phyloP scores from a whole-genome alignment of 1,140 invertebrate species.

The Drosophila burlai region DNA sequence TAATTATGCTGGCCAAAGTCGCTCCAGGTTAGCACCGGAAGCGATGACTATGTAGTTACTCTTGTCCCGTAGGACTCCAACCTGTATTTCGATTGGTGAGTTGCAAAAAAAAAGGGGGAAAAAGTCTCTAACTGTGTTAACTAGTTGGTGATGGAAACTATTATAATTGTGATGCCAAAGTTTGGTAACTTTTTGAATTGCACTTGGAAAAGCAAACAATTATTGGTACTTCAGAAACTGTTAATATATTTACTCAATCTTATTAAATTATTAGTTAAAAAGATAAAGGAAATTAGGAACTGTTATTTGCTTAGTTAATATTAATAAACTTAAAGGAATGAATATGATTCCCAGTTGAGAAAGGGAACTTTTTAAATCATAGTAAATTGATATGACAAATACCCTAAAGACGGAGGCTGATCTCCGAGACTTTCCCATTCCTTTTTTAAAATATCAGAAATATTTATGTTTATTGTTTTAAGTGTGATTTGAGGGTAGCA shows the following conservation, averaged over 20 bases:
- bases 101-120: slow-evolving; percentile 3
- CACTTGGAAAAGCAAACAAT: background rate
- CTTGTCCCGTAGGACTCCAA: slow-evolving; percentile 9
- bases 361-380: too few relatives aligned
- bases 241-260: background rate
- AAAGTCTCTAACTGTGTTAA: slow-evolving; percentile 14
- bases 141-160: slow-evolving; percentile 6
- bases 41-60: slow-evolving; percentile 24
- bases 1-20: slow-evolving; percentile 55
- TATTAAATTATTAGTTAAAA: background rate
- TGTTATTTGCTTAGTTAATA: background rate
- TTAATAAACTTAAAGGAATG: background rate
- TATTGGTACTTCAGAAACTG: background rate
- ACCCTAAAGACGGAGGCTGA: too few relatives aligned
- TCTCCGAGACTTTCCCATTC: background rate
- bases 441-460: background rate
- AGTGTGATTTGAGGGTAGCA: slow-evolving; percentile 1
- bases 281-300: background rate
- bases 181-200: background rate
- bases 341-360: background rate
- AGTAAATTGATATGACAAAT: too few relatives aligned
- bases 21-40: slow-evolving; percentile 1
- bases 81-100: slow-evolving; percentile 12
- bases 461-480: slow-evolving; percentile 3
- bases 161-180: slow-evolving; percentile 14